These are phyloP conservation scores for Platysternon megacephalum DNA, from an alignment of 2,113 vertebrate species.

Conservation along the genomic window DNA sequence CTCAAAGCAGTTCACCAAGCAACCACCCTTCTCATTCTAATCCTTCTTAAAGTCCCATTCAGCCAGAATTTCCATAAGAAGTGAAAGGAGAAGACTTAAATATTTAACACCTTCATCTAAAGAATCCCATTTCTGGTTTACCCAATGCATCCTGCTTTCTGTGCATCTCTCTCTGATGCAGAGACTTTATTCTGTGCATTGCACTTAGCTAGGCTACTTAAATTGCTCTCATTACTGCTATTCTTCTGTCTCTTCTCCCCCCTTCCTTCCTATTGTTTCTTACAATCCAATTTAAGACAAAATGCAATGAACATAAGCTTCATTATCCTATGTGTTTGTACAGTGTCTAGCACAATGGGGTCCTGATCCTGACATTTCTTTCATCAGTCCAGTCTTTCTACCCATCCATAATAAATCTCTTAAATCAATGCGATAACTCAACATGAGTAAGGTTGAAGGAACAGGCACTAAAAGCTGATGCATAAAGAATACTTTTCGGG, in stretches of 20 bases:
- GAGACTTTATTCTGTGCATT: not conserved
- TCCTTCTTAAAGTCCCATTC: not conserved
- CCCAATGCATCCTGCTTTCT: not conserved
- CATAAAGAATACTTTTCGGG: not conserved
- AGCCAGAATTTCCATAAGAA: not conserved
- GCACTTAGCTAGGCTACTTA: not conserved
- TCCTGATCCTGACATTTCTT: not conserved
- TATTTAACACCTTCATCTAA: not conserved
- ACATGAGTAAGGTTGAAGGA: not conserved
- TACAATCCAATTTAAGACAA: not conserved
- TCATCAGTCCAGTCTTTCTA: not conserved
- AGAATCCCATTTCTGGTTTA: not conserved
- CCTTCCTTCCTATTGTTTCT: not conserved
- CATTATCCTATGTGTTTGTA: not conserved
- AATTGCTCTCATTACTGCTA: not conserved
- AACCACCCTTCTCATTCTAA: not conserved
- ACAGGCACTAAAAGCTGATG: conserved; percentile 27
- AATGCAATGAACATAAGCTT: not conserved
- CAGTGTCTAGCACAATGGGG: not conserved
- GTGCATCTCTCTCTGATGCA: not conserved
- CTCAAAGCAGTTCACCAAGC: not conserved
- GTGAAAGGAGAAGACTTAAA: not conserved
- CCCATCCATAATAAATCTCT: not conserved
- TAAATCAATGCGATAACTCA: not conserved
- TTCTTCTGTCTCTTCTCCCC: not conserved